Conservation (phyloP, 2,888 invertebrate species). For the Pachliopta kotzebuea region DNA sequence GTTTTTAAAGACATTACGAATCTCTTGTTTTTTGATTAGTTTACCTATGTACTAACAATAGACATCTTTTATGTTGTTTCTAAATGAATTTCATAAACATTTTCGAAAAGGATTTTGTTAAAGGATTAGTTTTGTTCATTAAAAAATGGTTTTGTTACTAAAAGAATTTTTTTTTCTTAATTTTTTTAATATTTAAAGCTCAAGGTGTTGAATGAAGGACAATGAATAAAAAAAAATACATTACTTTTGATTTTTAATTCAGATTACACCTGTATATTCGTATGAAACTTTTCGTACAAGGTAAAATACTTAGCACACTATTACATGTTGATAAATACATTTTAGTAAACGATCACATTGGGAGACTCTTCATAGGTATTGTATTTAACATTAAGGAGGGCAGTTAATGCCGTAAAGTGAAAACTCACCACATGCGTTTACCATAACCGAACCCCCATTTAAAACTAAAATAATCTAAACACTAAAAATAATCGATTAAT, state of each 20-base stretch:
- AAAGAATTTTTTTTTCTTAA: too few species aligned
- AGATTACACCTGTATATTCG: slow-evolving; percentile 63
- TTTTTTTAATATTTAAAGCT: too few species aligned
- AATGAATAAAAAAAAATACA: background rate
- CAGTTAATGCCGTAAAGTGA: slow-evolving; percentile 56
- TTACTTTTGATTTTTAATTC: slow-evolving; percentile 53
- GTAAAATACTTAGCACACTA: slow-evolving; percentile 56
- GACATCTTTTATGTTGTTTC: too few species aligned
- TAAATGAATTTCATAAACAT: too few species aligned
- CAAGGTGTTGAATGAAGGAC: too few species aligned
- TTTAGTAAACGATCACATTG: slow-evolving; percentile 73
- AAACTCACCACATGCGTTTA: slow-evolving; percentile 77
- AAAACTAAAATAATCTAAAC: slow-evolving; percentile 37
- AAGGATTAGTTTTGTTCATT: too few species aligned
- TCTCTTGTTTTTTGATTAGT: too few species aligned
- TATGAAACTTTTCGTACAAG: slow-evolving; percentile 66
- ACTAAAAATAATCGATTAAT: slow-evolving; percentile 10
- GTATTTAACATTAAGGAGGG: slow-evolving; percentile 60
- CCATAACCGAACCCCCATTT: slow-evolving; percentile 62
- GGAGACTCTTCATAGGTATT: slow-evolving; percentile 56
- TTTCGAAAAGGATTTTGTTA: too few species aligned
- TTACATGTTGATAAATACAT: slow-evolving; percentile 63
- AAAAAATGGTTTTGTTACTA: too few species aligned
- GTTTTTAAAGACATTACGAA: too few species aligned
- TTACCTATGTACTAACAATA: too few species aligned